Percentiles rank a stretch among this genome's conserved stretches.
Evolutionary conservation across 2,797 vertebrate species (phyloP).

Genomic region (Chiloscyllium punctatum): DNA sequence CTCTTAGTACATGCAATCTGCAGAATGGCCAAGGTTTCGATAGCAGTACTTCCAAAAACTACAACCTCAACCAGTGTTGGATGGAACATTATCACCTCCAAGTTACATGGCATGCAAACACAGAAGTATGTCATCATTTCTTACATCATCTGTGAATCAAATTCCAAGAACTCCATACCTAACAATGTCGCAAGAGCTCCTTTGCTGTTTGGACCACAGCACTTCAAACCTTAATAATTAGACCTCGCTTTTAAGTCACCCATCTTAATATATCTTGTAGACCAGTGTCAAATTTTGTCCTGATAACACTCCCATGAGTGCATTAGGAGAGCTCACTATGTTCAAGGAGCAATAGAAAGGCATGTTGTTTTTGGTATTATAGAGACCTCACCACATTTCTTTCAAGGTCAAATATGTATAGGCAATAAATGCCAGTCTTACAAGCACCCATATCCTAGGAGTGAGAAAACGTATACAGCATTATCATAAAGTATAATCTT

Average conservation of each 20-base stretch:
- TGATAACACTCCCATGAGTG: neutral
- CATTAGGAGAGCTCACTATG: neutral
- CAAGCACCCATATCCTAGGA: neutral
- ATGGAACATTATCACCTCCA: neutral
- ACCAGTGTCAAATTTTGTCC: neutral
- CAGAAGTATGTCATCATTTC: neutral
- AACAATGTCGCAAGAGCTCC: neutral
- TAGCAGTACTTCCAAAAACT: neutral
- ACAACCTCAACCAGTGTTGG: neutral
- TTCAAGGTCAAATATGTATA: neutral
- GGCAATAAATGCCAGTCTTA: neutral
- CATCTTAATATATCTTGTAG: neutral
- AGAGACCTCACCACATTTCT: neutral
- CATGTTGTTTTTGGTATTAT: neutral
- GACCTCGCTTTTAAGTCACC: neutral
- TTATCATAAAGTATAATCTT: neutral
- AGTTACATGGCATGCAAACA: neutral
- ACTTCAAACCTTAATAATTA: neutral
- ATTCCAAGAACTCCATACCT: neutral
- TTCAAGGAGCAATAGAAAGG: neutral
- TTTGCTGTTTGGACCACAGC: neutral
- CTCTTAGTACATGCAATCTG: neutral
- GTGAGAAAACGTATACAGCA: neutral
- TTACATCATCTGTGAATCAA: neutral
- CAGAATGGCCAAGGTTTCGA: neutral